Percentiles rank a stretch among this genome's conserved stretches.
These are phyloP conservation scores for Campopleginae sp. DNA, from an alignment of 2,888 invertebrate species.

Conservation along the genomic window DNA sequence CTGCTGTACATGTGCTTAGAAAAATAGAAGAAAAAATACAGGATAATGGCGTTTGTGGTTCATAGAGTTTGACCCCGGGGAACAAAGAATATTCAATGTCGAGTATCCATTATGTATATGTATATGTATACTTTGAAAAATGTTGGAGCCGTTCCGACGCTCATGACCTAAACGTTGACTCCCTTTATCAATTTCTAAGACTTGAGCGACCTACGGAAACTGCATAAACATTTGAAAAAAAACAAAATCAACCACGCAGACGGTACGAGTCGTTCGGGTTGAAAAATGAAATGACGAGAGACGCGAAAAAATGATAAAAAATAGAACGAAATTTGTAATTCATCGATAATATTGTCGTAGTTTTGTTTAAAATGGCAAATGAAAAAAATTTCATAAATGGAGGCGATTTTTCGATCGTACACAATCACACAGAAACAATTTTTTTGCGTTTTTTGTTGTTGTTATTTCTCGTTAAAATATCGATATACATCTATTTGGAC, in stretches of 20 bases:
- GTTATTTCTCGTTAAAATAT: background rate
- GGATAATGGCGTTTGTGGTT: conserved; percentile 61
- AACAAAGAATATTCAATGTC: conserved; percentile 77
- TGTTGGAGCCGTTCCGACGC: conserved; percentile 56
- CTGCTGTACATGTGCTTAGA: background rate
- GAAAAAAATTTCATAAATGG: background rate
- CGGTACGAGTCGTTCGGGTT: background rate
- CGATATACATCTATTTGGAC: background rate
- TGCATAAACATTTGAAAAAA: conserved; percentile 16
- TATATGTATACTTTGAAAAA: conserved; percentile 1
- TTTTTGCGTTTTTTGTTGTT: background rate
- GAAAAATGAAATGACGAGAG: too few relatives aligned
- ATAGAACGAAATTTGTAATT: too few relatives aligned
- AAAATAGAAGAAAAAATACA: conserved; percentile 29
- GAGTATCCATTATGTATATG: conserved; percentile 7
- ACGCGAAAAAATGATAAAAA: too few relatives aligned
- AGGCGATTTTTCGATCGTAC: background rate
- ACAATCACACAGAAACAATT: background rate
- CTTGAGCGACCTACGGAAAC: conserved; percentile 41
- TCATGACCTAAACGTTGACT: conserved; percentile 78
- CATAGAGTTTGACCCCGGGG: conserved; percentile 74
- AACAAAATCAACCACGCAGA: background rate
- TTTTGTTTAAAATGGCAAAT: too few relatives aligned
- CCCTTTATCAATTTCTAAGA: conserved; percentile 71
- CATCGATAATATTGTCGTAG: too few relatives aligned